Percentiles rank a stretch among this genome's conserved stretches.
phyloP scores from a whole-genome alignment of 2,113 vertebrate species.

The Sarotherodon lohbergeri region DNA sequence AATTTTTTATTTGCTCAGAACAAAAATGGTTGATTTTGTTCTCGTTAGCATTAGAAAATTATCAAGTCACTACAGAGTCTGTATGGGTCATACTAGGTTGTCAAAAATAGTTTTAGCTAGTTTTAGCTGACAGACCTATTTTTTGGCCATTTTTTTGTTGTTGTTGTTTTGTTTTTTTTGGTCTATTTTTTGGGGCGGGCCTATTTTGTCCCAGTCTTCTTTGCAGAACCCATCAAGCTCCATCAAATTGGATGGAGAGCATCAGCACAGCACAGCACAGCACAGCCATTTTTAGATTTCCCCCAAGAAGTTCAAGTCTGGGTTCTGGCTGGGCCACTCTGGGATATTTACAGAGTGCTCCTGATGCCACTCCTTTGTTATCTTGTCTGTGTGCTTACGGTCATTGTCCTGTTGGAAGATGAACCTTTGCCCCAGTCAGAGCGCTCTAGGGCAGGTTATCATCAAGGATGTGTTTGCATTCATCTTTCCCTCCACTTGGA shows the following conservation, averaged over 20 bases:
- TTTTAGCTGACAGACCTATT: neutral
- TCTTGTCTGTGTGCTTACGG: neutral
- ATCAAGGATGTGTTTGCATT: neutral
- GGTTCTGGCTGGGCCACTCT: neutral
- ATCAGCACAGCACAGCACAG: neutral
- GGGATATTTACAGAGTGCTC: neutral
- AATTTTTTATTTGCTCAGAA: neutral
- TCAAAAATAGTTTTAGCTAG: neutral
- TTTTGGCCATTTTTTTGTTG: fast-evolving
- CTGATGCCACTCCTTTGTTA: neutral
- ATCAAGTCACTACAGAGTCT: neutral
- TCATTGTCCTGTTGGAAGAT: neutral
- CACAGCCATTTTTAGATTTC: neutral
- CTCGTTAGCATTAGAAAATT: neutral
- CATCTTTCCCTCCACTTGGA: neutral
- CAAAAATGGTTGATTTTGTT: neutral
- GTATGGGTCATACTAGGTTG: neutral
- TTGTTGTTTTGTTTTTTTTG: too few species aligned
- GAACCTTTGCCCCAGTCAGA: neutral
- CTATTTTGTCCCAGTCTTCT: neutral
- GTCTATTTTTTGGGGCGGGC: fast-evolving
- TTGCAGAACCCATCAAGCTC: neutral
- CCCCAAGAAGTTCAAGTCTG: neutral
- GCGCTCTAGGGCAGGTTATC: neutral
- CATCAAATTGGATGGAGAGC: neutral